phyloP scores from a whole-genome alignment of 2,888 invertebrate species.

The Machimus rusticus region DNA sequence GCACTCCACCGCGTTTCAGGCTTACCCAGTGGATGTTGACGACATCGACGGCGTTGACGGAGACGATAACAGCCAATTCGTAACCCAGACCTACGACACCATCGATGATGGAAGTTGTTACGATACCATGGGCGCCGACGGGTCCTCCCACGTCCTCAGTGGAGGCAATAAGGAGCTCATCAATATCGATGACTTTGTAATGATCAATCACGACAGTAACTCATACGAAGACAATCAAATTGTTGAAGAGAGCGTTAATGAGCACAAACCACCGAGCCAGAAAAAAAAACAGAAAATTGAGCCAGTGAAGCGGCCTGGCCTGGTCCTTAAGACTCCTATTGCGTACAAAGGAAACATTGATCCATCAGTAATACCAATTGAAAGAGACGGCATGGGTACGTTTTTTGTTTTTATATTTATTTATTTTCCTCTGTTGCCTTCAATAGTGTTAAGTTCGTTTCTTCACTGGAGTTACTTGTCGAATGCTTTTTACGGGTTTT shows the following conservation, averaged over 20 bases:
- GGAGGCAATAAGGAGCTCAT: slow-evolving; percentile 60
- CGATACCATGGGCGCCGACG: slow-evolving; percentile 52
- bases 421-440: slow-evolving; percentile 28
- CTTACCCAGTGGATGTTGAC: slow-evolving; percentile 57
- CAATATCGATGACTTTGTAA: slow-evolving; percentile 62
- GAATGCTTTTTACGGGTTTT: background rate
- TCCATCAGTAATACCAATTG: slow-evolving; percentile 85
- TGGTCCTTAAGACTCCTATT: slow-evolving; percentile 78
- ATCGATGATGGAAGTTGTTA: slow-evolving; percentile 53
- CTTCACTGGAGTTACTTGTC: background rate
- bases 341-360: slow-evolving; percentile 82
- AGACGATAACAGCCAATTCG: slow-evolving; percentile 47
- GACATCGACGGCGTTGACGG: slow-evolving; percentile 50
- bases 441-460: slow-evolving; percentile 28
- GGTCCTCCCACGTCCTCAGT: slow-evolving; percentile 49
- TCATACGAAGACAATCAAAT: slow-evolving; percentile 55
- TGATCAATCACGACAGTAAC: slow-evolving; percentile 58
- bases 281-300: slow-evolving; percentile 69
- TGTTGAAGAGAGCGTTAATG: slow-evolving; percentile 26
- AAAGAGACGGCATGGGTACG: slow-evolving; percentile 89
- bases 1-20: slow-evolving; percentile 60
- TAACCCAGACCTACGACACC: slow-evolving; percentile 55
- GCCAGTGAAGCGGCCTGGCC: slow-evolving; percentile 76
- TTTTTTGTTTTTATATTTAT: slow-evolving; percentile 49
- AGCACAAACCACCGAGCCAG: slow-evolving; percentile 27